phyloP scores from a whole-genome alignment of 2,888 invertebrate genomes.

The Torymus auratus region DNA sequence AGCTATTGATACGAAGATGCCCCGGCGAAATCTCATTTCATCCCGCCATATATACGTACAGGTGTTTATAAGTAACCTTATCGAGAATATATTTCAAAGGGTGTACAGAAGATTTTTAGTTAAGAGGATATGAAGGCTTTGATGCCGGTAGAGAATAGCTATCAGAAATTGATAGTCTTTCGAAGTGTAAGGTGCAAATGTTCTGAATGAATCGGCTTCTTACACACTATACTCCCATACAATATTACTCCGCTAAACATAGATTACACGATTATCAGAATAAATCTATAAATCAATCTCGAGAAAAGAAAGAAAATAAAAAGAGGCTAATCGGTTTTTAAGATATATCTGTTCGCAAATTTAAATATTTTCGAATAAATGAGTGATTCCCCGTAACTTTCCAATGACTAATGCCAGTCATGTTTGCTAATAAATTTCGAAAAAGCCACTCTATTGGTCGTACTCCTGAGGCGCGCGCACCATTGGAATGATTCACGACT shows the following conservation, averaged over 20 bases:
- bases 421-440: conserved; percentile 14
- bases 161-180: no score
- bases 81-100: background rate
- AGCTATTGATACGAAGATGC: conserved; percentile 22
- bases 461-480: background rate
- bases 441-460: conserved; percentile 3
- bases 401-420: background rate
- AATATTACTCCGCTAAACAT: background rate
- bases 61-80: background rate
- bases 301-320: no score
- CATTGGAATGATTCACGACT: conserved; percentile 27
- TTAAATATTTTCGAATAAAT: background rate
- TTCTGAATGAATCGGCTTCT: no score
- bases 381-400: background rate
- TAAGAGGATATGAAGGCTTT: no score
- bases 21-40: conserved; percentile 8
- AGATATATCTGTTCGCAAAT: no score
- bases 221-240: no score
- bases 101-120: background rate
- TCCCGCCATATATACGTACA: background rate
- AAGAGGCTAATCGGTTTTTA: no score
- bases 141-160: no score
- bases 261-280: background rate
- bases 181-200: no score
- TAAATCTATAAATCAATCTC: background rate